A percentile compares a stretch with the other conserved stretches of the same genome.
Evolutionary conservation across 2,113 vertebrate species (phyloP).

Genomic region (Myotis brandtii): DNA sequence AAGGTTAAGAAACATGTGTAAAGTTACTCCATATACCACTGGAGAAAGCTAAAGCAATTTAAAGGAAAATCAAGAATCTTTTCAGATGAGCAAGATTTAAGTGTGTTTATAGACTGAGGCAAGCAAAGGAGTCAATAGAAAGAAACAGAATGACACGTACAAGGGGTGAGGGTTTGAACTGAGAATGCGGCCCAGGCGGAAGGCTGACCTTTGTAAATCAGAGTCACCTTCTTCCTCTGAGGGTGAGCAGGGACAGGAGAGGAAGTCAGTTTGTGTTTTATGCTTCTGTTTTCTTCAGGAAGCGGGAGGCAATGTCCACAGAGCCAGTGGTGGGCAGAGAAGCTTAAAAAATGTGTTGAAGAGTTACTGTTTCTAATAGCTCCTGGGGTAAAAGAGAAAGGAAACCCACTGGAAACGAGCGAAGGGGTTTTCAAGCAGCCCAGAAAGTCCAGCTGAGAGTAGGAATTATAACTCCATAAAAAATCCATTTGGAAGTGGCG

Average conservation of each 20-base stretch:
- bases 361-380: not conserved
- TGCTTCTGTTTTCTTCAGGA: not conserved
- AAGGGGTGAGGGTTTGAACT: fast-evolving
- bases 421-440: not conserved
- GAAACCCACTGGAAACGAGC: not conserved
- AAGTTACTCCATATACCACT: not conserved
- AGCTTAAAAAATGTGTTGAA: not conserved
- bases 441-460: slow-evolving; percentile 31
- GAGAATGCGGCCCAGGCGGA: not conserved
- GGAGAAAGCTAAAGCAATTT: not conserved
- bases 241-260: not conserved
- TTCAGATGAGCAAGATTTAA: not conserved
- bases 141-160: not conserved
- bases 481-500: not conserved
- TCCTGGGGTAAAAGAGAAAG: not conserved
- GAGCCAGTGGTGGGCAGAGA: not conserved
- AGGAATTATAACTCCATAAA: slow-evolving; percentile 1
- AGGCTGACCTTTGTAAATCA: not conserved
- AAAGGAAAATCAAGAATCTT: not conserved
- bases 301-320: not conserved
- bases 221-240: not conserved
- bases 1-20: not conserved
- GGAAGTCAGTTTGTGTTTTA: not conserved
- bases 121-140: not conserved
- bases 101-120: not conserved